Base-by-base conservation (phyloP, 2,113 vertebrate genomes). In the Excalfactoria chinensis region DNA sequence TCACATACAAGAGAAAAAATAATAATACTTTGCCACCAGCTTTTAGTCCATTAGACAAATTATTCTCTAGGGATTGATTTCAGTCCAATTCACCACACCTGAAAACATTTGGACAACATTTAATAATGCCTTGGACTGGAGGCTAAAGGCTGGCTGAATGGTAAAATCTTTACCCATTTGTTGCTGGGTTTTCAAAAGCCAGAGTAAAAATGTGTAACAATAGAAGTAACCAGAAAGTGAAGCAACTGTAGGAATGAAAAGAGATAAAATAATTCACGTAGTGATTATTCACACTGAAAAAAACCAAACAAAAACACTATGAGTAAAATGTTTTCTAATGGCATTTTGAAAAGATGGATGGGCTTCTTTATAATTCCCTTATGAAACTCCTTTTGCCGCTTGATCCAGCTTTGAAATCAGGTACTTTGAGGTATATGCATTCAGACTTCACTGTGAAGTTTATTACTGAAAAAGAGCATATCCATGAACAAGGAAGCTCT, bases 351-450 rank as follows among this genome's bases (percentile, higher is more conserved):
- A 83, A 49, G 28, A 79, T 26, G 11, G 71, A 59, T 13, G 58
- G 46, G 34, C 4, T 73, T 51, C 9, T n/a, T 49, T 76, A 68
- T 69, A 53, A 88, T n/a, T 32, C 73, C 55, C 35, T 81, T 88
- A 70, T 13, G 70, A 85, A 78, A 62, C 30, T 9, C 2, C 49
- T 90, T 93, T 43, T 8, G 3, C 68, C 62, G 69, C 73, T 79
- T 88, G 72, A 93, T 84, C 68, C 60, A 79, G 66, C 84, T 91
- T 93, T 94, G 66, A 73, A 96, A 90, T 94, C 66, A 84, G 64
- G n/a, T 83, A 73, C 71, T 93, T 94, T 73, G 26, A 95, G 75
- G 59, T 78, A 9, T 25, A 91, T 89, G 49, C 79, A 90, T 43
- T 30, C 1, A 4, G 63, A 86, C 40, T 81, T 87, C 70, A 77